These are phyloP conservation scores for Deroplatys truncata DNA, from an alignment of 2,888 invertebrate genomes.

Conservation along the genomic window DNA sequence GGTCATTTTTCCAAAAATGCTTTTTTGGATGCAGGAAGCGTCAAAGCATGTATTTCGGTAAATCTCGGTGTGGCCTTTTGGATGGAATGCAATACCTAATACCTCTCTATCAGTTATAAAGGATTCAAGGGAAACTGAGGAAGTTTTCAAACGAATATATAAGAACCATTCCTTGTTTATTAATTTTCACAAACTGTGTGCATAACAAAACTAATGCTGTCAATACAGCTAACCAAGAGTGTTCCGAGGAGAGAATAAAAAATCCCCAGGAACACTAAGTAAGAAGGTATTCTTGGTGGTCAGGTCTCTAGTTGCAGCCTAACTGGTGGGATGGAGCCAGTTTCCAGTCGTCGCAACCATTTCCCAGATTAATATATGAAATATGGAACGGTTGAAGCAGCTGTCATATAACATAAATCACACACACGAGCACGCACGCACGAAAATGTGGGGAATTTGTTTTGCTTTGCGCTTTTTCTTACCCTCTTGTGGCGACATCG, in stretches of 20 bases:
- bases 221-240: not conserved
- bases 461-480: slow-evolving; percentile 9
- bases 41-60: too few relatives aligned
- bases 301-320: not conserved
- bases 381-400: slow-evolving; percentile 27
- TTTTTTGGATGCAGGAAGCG: too few relatives aligned
- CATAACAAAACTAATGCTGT: too few relatives aligned
- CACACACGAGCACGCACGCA: not conserved
- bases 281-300: not conserved
- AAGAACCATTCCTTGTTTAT: too few relatives aligned
- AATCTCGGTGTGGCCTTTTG: too few relatives aligned
- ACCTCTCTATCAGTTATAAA: too few relatives aligned
- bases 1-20: too few relatives aligned
- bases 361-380: slow-evolving; percentile 29
- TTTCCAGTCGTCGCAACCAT: slow-evolving; percentile 19
- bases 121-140: too few relatives aligned
- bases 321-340: not conserved
- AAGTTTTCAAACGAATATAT: too few relatives aligned
- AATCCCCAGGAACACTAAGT: not conserved
- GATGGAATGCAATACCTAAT: too few relatives aligned
- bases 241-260: not conserved
- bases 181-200: too few relatives aligned
- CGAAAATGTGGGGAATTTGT: slow-evolving; percentile 11
- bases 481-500: slow-evolving; percentile 8
- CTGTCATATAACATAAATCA: slow-evolving; percentile 30